Percentiles rank a stretch among this genome's conserved stretches.
These are phyloP conservation scores for Drosophila pseudoobscura DNA, from an alignment of 1,140 invertebrate species.

Conservation along the genomic window DNA sequence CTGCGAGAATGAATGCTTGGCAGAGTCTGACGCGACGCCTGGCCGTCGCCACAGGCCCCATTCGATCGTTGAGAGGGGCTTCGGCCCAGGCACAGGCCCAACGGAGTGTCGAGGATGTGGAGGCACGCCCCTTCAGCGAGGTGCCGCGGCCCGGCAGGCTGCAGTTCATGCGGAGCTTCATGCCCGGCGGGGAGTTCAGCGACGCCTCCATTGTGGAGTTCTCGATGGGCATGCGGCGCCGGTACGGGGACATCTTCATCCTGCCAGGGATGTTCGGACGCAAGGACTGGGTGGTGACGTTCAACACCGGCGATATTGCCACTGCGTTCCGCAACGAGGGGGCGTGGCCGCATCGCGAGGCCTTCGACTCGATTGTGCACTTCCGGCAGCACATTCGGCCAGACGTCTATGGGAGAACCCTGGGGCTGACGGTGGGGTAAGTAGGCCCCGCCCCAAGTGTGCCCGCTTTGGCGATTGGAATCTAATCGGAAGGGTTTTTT, in stretches of 20 bases:
- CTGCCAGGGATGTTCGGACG: constrained; percentile 69
- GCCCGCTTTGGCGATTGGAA: fast-evolving
- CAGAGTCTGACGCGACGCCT: constrained; percentile 11
- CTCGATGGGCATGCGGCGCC: constrained; percentile 32
- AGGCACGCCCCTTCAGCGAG: constrained; percentile 23
- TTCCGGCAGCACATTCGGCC: constrained; percentile 33
- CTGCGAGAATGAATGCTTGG: constrained; percentile 11
- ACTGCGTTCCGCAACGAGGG: constrained; percentile 72
- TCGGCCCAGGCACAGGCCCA: background rate
- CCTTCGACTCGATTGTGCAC: constrained; percentile 55
- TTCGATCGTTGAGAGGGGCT: background rate
- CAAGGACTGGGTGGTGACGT: constrained; percentile 51
- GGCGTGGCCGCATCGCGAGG: constrained; percentile 65
- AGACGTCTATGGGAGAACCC: constrained; percentile 13
- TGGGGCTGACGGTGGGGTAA: constrained; percentile 10
- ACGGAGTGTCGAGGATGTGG: background rate
- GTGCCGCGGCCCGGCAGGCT: constrained; percentile 49
- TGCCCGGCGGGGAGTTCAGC: constrained; percentile 58
- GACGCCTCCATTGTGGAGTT: constrained; percentile 50
- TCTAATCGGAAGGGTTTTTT: fast-evolving
- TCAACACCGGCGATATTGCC: constrained; percentile 63
- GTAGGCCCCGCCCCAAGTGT: background rate
- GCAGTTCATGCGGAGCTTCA: constrained; percentile 52
- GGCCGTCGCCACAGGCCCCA: background rate
- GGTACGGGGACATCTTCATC: constrained; percentile 62